phyloP scores from a whole-genome alignment of 30 jellyfish, hydroid and myxozoan genomes.

The Pseudorhiza aurosa region DNA sequence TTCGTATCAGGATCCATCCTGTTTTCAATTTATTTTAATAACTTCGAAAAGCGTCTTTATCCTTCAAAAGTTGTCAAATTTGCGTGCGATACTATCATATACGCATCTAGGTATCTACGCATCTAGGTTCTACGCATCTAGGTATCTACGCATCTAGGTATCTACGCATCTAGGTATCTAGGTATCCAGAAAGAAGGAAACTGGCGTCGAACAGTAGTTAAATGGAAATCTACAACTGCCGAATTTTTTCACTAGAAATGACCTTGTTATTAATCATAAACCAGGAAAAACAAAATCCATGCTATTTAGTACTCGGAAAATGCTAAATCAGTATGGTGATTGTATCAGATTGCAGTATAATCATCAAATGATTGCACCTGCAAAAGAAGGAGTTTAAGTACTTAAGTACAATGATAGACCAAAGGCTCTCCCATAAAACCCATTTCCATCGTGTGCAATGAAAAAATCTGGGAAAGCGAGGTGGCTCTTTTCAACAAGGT shows the following conservation, averaged over 20 bases:
- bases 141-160: no score
- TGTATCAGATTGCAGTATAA: no score
- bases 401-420: no score
- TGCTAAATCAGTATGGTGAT: not conserved
- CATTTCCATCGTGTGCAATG: no score
- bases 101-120: no score
- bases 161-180: no score
- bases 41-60: not conserved
- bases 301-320: conserved; percentile 1
- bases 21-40: conserved; percentile 3
- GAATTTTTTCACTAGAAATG: not conserved
- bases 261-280: not conserved
- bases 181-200: not conserved
- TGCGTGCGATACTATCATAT: conserved; percentile 7
- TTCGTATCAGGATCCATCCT: conserved; percentile 5
- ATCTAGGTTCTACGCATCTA: no score
- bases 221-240: conserved; percentile 1
- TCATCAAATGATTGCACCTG: no score
- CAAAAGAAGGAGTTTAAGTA: no score
- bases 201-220: not conserved
- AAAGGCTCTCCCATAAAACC: no score
- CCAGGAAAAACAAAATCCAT: conserved; percentile 13
- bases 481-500: conserved; percentile 8
- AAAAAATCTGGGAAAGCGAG: conserved; percentile 43
- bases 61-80: conserved; percentile 13